Conservation (phyloP, 2,113 vertebrate species). For the Ia io region DNA sequence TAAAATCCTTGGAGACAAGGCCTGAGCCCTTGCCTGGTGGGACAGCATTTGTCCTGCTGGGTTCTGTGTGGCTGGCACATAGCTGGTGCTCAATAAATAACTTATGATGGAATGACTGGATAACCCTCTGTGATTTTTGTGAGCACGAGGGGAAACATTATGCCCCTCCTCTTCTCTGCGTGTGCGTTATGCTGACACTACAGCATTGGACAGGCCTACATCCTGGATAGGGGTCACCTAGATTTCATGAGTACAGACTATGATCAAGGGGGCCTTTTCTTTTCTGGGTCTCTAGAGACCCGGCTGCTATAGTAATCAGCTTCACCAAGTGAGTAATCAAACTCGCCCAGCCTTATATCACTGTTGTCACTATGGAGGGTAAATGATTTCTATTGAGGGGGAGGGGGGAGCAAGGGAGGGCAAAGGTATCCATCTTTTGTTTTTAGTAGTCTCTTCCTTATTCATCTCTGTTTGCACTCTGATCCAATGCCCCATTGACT, state of each 20-base stretch:
- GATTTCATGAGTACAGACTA: background rate
- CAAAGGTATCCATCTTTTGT: background rate
- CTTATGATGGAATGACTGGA: background rate
- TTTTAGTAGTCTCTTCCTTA: background rate
- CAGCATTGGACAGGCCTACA: background rate
- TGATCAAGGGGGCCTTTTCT: background rate
- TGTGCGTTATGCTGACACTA: background rate
- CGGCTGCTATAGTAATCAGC: background rate
- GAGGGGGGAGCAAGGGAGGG: background rate
- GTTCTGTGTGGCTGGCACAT: background rate
- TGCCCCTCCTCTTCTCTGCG: background rate
- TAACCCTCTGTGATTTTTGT: constrained; percentile 4
- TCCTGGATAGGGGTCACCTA: background rate
- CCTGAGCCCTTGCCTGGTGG: background rate
- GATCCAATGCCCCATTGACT: background rate
- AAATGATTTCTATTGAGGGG: background rate
- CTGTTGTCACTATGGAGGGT: background rate
- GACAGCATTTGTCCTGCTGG: background rate
- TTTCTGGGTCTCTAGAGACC: background rate
- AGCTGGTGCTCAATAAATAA: constrained; percentile 12
- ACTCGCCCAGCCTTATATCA: background rate
- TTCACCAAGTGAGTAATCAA: background rate
- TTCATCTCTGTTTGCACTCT: background rate
- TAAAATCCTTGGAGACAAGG: background rate
- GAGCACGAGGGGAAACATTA: background rate